Evolutionary conservation across 2,797 vertebrate genomes (phyloP).

Genomic region (Hapalemur alaotrensis): DNA sequence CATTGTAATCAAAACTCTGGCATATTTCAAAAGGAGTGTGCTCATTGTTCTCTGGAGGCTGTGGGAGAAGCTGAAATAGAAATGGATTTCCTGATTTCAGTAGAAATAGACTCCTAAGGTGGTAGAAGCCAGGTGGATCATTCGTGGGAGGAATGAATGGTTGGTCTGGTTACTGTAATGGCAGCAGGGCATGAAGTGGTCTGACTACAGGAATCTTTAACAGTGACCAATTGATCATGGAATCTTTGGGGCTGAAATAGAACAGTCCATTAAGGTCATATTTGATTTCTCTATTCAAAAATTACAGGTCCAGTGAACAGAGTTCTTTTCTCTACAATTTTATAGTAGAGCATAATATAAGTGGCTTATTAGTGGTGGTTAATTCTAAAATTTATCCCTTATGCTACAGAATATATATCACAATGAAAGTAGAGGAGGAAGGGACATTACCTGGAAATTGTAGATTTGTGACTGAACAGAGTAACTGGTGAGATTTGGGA

Average conservation of each 20-base stretch:
- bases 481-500: background rate
- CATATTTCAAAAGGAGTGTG: background rate
- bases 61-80: background rate
- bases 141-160: background rate
- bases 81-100: background rate
- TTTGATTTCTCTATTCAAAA: background rate
- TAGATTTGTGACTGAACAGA: background rate
- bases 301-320: background rate
- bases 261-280: background rate
- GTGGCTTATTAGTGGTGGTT: background rate
- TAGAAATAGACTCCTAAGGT: background rate
- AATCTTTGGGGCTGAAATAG: background rate
- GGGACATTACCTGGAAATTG: background rate
- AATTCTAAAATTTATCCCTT: background rate
- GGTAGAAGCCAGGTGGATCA: background rate
- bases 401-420: background rate
- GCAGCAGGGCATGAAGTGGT: background rate
- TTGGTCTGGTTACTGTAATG: background rate
- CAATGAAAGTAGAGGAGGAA: background rate
- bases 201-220: background rate
- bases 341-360: background rate
- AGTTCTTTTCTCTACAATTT: background rate
- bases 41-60: background rate
- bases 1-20: background rate
- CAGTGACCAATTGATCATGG: background rate